Evolutionary conservation across 2,797 vertebrate genomes (phyloP).

Genomic region (Melanotaenia nigrans): DNA sequence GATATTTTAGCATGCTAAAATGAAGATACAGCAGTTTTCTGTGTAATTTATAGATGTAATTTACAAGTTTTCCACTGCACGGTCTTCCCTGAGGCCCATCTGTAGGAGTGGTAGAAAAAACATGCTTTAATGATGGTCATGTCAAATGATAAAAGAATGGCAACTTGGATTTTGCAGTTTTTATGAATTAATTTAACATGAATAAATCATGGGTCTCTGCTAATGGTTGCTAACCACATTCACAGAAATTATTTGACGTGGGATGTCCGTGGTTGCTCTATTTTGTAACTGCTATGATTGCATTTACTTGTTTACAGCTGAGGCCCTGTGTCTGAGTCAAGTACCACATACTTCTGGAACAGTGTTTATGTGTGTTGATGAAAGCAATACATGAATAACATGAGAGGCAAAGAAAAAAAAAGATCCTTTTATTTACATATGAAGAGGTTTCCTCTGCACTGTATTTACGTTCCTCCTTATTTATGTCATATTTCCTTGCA

Average conservation of each 20-base stretch:
- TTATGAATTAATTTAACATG: background rate
- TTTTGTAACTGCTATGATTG: background rate
- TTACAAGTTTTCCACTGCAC: slow-evolving; percentile 6
- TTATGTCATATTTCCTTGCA: slow-evolving; percentile 1
- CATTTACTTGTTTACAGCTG: background rate
- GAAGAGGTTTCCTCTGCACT: slow-evolving; percentile 20
- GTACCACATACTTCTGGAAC: background rate
- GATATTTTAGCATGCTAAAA: slow-evolving; percentile 20
- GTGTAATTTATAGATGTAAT: slow-evolving; percentile 14
- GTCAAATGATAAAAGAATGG: background rate
- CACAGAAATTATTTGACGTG: background rate
- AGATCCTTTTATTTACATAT: slow-evolving; percentile 23
- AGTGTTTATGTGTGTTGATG: slow-evolving; percentile 1
- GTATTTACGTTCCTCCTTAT: slow-evolving; percentile 13
- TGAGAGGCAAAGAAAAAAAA: slow-evolving; percentile 2
- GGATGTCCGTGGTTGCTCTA: background rate
- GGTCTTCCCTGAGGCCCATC: background rate
- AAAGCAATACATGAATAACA: background rate
- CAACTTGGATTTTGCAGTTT: background rate
- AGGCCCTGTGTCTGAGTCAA: background rate
- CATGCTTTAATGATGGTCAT: background rate
- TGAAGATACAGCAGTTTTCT: slow-evolving; percentile 20
- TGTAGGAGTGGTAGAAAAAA: background rate
- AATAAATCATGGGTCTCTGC: background rate
- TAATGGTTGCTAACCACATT: background rate